These are phyloP conservation scores for Nettapus auritus DNA, from an alignment of 2,113 vertebrate genomes.

Conservation along the genomic window DNA sequence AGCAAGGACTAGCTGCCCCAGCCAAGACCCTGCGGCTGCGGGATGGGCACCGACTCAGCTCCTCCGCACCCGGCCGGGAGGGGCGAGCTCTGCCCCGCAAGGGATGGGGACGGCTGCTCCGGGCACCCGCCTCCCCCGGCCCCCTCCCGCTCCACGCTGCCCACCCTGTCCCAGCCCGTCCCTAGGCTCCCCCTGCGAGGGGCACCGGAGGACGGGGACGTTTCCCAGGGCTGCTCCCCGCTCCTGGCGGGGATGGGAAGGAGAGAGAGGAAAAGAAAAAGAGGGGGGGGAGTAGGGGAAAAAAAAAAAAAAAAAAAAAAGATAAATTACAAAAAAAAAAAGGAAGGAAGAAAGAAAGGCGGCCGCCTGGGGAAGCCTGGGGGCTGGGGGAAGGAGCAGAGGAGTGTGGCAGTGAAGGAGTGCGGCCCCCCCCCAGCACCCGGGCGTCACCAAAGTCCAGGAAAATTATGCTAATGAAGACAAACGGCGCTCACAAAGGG, in stretches of 20 bases:
- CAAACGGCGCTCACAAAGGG: conserved; percentile 83
- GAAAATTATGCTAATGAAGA: conserved; percentile 98
- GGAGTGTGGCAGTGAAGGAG: conserved; percentile 79
- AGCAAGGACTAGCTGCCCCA: conserved; percentile 74
- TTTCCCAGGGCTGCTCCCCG: conserved; percentile 87
- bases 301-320: too few relatives aligned
- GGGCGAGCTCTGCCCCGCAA: conserved; percentile 27
- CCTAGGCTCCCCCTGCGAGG: conserved; percentile 77
- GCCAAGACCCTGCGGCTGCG: conserved; percentile 34
- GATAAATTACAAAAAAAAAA: background rate
- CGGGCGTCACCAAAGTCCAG: conserved; percentile 91
- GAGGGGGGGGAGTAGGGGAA: conserved; percentile 43
- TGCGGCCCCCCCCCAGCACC: conserved; percentile 84
- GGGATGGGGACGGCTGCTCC: conserved; percentile 54
- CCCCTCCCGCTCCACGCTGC: conserved; percentile 62
- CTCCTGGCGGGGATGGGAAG: conserved; percentile 67
- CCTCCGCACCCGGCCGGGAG: conserved; percentile 54
- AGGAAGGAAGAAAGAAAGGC: conserved; percentile 64
- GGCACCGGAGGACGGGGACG: conserved; percentile 79
- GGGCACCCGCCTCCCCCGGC: background rate
- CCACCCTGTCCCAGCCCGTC: conserved; percentile 79
- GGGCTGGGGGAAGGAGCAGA: conserved; percentile 75
- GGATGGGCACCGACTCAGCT: conserved; percentile 77
- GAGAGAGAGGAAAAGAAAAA: conserved; percentile 75
- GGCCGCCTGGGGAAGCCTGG: conserved; percentile 81